Conservation (phyloP, 2,113 vertebrate species). For the Zosterops borbonicus region DNA sequence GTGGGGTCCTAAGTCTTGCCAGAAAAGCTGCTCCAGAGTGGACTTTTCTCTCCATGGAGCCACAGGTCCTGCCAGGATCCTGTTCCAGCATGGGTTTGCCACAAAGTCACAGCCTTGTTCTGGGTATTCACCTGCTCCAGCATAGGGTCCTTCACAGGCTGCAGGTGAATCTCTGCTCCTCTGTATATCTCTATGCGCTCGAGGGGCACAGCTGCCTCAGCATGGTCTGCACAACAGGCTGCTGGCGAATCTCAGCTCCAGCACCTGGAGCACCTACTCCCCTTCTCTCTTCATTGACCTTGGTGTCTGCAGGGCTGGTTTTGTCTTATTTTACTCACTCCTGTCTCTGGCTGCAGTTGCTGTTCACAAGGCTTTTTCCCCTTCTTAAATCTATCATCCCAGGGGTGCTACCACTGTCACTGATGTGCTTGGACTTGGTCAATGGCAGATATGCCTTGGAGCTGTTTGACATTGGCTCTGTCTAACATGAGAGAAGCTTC, state of each 20-base stretch:
- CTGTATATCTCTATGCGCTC: too few relatives aligned
- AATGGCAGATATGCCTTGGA: background rate
- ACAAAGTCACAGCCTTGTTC: background rate
- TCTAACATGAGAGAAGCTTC: background rate
- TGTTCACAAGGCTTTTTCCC: accelerated
- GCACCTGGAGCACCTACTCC: accelerated
- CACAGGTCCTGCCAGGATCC: background rate
- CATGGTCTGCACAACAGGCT: accelerated
- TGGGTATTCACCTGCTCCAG: background rate
- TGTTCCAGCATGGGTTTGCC: background rate
- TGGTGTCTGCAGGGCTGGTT: background rate
- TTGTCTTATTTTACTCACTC: background rate
- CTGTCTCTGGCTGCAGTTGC: background rate
- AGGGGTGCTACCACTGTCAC: background rate
- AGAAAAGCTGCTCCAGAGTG: accelerated
- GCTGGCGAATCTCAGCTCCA: background rate
- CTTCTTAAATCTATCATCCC: background rate
- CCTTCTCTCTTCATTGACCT: background rate
- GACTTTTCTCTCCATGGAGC: background rate
- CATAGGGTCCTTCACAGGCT: too few relatives aligned
- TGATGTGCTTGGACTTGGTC: background rate
- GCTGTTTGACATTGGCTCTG: background rate
- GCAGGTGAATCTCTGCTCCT: background rate
- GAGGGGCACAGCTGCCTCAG: background rate
- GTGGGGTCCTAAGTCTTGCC: background rate